These are phyloP conservation scores for Kryphioiulus occultus DNA, from an alignment of 2,888 invertebrate species.

Conservation along the genomic window DNA sequence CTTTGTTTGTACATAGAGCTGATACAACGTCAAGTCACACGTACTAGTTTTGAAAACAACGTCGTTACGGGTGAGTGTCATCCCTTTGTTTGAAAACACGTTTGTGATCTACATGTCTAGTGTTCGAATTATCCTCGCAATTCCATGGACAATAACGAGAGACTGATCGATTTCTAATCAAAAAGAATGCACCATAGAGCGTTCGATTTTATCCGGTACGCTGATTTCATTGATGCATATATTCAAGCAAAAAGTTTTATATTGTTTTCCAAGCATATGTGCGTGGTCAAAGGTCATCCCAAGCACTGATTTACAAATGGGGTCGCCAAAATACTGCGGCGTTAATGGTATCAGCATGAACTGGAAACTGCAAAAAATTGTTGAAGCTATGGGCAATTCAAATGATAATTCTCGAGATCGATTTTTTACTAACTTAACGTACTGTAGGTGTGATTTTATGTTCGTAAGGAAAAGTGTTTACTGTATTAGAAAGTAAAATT, in stretches of 20 bases:
- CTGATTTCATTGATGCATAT: background rate
- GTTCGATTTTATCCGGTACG: background rate
- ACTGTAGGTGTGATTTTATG: no score
- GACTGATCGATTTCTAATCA: background rate
- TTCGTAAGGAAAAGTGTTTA: no score
- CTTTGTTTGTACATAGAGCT: background rate
- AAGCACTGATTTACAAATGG: background rate
- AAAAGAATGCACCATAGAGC: background rate
- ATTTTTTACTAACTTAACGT: no score
- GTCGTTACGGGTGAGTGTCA: conserved; percentile 5
- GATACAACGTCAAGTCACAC: background rate
- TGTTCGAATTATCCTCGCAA: background rate
- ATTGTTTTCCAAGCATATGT: background rate
- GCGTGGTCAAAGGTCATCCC: background rate
- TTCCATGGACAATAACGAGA: background rate
- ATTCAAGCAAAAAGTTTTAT: background rate
- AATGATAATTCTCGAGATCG: no score
- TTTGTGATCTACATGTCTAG: background rate
- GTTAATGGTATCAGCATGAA: no score
- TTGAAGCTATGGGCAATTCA: no score
- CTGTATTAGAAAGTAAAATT: no score
- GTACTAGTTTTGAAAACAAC: background rate
- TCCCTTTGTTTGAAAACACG: background rate
- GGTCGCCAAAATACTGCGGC: background rate
- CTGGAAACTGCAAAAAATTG: no score